Base-by-base conservation (phyloP, 2,888 invertebrate genomes). In the Apoda limacodes region DNA sequence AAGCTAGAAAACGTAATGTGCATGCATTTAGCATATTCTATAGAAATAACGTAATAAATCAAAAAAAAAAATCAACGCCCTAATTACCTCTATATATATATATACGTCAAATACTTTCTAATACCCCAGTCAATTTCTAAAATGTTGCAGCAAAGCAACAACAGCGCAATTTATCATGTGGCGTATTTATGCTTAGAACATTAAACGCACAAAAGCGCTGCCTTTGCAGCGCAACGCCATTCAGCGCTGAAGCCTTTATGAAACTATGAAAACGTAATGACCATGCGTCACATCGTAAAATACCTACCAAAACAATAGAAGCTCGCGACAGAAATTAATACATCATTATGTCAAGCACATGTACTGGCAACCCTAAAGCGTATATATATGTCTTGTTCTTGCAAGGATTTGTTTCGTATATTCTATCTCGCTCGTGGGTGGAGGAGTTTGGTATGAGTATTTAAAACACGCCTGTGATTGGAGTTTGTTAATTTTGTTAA, bases 251-350 rank as follows among this genome's bases (percentile, higher is more conserved):
- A 55, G 64, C 71, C 75, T 74, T 75, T 71, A 71, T 68, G 67
- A 67, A 78, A 76, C 78, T 78, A 78, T 78, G 78, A 78, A 78
- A 75, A 71, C 68, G 55, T 78, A 74, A 78, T 78, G 78, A 75
- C 76, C 75, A 75, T 76, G 67, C 72, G 70, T 78, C 78, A 76
- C 61, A 48, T 52, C 60, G 67, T 69, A 71, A 76, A 76, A 78
- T 72, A 78, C 75, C 74, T 71, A 69, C 64, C 72, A 69, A 76
- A 76, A 78, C 78, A 80, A 80, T 74, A 53, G 72, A 46, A 59
- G 70, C 65, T 50, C 58, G 68, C 70, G 75, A 74, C 74, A 75
- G 75, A 78, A 78, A 80, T 80, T 80, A 80, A 80, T 80, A 78
- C 72, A 80, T 80, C 80, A 80, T 80, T 80, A 78, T 75, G 80